Base-by-base conservation (phyloP, 1,140 invertebrate species). In the Gonatopus flavifemur region DNA sequence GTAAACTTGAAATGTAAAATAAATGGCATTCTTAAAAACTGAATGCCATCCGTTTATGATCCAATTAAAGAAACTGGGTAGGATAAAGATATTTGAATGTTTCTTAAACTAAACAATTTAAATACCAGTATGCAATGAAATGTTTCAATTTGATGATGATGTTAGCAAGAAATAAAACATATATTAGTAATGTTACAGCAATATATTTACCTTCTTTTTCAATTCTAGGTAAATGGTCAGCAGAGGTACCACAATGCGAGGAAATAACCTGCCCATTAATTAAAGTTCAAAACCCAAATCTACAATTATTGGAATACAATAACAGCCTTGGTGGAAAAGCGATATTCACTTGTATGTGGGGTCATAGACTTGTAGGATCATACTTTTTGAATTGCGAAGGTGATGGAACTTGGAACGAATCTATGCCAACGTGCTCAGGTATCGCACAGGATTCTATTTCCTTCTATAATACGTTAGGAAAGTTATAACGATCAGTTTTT, bases 261-360 rank as follows among this genome's bases (percentile, higher is more conserved):
- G 80, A 84, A 51, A 88, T 91, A 7, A 78, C 85, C 39, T 93
- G 90, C 71, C 87, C 89, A 3, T 64, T 80, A 16, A 70, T 91
- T 32, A 72, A 78, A 38, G 21, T 40, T 3, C 56, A 72, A 0
- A 83, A 83, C 52, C 72, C 76, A 0, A 79, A 82, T 57, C 69
- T 88, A 4, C 78, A 79, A 41, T 57, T 87, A n/a, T 67, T 83
- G 20, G 79, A 84, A 33, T 80, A 84, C 66, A 87, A 87, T 67
- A 82, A 83, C 40, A 85, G 76, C 35, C 86, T 82, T 50, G 82
- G 82, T 2, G 83, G 88, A n/a, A 80, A 83, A 42, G 88, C 87
- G 3, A 80, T 88, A 18, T 93, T 93, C 75, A 83, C 84, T 37
- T 94, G 91, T 65, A 83, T 90, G 44, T 90, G 88, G 84, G 90